Conservation (phyloP, 1,140 invertebrate genomes). For the Calliopsis andreniformis region DNA sequence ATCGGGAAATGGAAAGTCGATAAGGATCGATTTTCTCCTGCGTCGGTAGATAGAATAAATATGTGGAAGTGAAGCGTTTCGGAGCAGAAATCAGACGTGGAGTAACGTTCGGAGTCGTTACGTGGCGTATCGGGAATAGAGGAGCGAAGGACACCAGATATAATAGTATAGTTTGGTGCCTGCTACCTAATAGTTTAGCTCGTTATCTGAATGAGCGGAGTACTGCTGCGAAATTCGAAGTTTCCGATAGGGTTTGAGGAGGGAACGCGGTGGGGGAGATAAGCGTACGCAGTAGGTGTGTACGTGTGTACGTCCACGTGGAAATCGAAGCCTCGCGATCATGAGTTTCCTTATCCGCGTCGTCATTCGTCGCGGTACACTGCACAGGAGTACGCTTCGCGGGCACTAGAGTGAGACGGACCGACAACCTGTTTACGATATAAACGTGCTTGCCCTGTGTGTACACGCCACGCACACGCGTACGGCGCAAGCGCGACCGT, state of each 20-base stretch:
- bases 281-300: conserved; percentile 5
- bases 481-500: background rate
- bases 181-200: background rate
- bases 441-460: conserved; percentile 23
- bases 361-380: conserved; percentile 44
- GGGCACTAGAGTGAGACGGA: conserved; percentile 64
- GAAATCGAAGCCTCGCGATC: conserved; percentile 49
- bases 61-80: background rate
- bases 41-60: too few relatives aligned
- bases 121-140: conserved; percentile 10
- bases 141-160: conserved; percentile 13
- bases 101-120: conserved; percentile 23
- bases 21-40: background rate
- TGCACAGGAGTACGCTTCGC: conserved; percentile 53
- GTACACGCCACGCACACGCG: background rate
- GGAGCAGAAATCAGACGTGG: background rate
- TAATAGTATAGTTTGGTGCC: background rate
- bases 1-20: background rate
- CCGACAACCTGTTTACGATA: conserved; percentile 75
- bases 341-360: conserved; percentile 57
- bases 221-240: background rate
- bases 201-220: background rate
- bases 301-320: conserved; percentile 54
- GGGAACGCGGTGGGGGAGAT: background rate
- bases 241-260: background rate